Conservation (phyloP, 2,113 vertebrate genomes). For the Telmatochromis sp. region DNA sequence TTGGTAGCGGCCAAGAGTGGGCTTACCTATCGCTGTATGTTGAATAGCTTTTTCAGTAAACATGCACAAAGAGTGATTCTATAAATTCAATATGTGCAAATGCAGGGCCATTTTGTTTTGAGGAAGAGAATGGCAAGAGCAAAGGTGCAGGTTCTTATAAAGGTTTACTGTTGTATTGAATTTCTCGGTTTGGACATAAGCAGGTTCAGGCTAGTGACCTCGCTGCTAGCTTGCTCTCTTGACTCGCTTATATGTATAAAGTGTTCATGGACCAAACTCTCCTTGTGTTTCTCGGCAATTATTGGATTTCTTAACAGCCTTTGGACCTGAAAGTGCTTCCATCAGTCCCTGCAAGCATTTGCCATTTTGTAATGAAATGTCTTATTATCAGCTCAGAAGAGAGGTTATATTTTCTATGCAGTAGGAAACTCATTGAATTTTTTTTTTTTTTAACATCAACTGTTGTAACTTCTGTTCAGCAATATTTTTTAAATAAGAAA, state of each 20-base stretch:
- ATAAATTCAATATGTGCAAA: slow-evolving; percentile 27
- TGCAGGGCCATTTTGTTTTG: slow-evolving; percentile 21
- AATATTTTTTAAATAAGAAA: background rate
- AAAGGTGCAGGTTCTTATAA: slow-evolving; percentile 25
- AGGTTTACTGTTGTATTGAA: slow-evolving; percentile 3
- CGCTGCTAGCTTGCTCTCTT: slow-evolving; percentile 17
- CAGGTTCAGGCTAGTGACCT: slow-evolving; percentile 9
- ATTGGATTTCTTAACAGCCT: background rate
- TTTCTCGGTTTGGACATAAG: background rate
- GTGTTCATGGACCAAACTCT: slow-evolving; percentile 8
- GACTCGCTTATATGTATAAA: slow-evolving; percentile 21
- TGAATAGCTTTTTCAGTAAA: slow-evolving; percentile 39
- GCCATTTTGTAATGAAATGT: background rate
- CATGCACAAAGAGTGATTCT: background rate
- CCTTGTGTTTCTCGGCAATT: background rate
- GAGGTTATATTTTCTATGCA: background rate
- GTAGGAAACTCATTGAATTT: background rate
- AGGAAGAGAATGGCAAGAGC: background rate
- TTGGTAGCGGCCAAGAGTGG: background rate
- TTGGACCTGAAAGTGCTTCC: background rate
- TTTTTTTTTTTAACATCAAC: background rate
- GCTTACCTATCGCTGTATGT: background rate
- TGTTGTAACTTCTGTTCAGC: background rate
- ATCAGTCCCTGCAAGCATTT: background rate
- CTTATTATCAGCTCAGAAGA: background rate